Evolutionary conservation across 2,888 invertebrate genomes (phyloP).

Genomic region (Corbicula japonica): DNA sequence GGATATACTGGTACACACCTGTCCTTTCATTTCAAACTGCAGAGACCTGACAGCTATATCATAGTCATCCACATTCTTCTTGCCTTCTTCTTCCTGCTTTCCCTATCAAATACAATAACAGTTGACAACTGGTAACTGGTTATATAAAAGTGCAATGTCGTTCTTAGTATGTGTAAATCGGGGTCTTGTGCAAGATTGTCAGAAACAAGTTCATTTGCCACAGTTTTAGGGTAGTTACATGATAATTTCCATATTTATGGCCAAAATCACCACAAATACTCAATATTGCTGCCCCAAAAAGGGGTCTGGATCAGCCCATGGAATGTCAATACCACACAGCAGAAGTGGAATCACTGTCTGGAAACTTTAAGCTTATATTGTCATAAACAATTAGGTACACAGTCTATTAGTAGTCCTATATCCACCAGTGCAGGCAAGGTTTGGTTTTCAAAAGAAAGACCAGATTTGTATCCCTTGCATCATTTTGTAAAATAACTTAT

Average conservation of each 20-base stretch:
- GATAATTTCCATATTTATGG: neutral
- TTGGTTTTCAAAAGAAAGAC: too few species aligned
- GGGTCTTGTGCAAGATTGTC: neutral
- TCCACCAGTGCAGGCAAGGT: too few species aligned
- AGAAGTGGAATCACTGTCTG: too few species aligned
- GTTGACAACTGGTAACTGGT: neutral
- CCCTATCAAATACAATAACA: conserved; percentile 20
- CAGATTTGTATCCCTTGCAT: too few species aligned
- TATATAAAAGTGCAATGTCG: neutral
- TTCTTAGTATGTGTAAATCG: neutral
- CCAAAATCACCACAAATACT: too few species aligned
- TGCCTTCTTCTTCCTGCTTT: conserved; percentile 87
- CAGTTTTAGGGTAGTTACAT: neutral
- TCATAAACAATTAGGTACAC: too few species aligned
- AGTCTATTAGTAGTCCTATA: too few species aligned
- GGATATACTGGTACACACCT: conserved; percentile 67
- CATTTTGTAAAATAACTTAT: too few species aligned
- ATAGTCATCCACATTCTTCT: conserved; percentile 90
- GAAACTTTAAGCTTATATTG: too few species aligned
- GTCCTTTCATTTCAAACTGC: conserved; percentile 90
- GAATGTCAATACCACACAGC: too few species aligned
- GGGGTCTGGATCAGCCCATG: too few species aligned
- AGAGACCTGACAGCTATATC: conserved; percentile 93
- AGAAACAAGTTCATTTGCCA: neutral
- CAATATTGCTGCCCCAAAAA: too few species aligned